These are phyloP conservation scores for Pseudorhombus dupliciocellatus DNA, from an alignment of 2,113 vertebrate species.

Conservation along the genomic window DNA sequence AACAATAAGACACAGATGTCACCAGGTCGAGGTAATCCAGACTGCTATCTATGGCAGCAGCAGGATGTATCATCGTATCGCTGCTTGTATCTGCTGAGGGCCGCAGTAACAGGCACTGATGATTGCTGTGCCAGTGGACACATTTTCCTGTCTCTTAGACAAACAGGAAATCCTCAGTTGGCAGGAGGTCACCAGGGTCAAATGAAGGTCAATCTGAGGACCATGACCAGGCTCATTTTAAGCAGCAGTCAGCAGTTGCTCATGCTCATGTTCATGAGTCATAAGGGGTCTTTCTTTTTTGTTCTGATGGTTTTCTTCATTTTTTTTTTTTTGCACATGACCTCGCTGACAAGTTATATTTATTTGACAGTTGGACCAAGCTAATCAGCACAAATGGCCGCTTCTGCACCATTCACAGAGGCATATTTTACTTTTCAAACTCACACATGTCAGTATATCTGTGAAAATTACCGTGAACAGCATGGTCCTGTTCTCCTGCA, in stretches of 20 bases:
- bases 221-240: slow-evolving; percentile 25
- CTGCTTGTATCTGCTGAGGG: slow-evolving; percentile 41
- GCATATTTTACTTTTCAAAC: background rate
- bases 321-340: too few relatives aligned
- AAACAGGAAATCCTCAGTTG: slow-evolving; percentile 63
- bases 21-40: slow-evolving; percentile 32
- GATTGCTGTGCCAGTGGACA: slow-evolving; percentile 55
- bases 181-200: slow-evolving; percentile 32
- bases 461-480: slow-evolving; percentile 88
- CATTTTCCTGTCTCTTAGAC: slow-evolving; percentile 50
- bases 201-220: slow-evolving; percentile 32
- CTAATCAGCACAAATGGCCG: background rate
- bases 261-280: slow-evolving; percentile 59
- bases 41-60: slow-evolving; percentile 7
- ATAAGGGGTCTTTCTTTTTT: background rate
- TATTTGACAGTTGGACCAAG: background rate
- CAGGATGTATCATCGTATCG: slow-evolving; percentile 32
- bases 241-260: slow-evolving; percentile 50
- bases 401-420: background rate
- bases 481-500: slow-evolving; percentile 97
- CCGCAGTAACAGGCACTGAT: slow-evolving; percentile 2
- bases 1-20: slow-evolving; percentile 13
- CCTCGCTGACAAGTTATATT: background rate
- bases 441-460: background rate
- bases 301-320: background rate